Evolutionary conservation across 92 coral and sea anemone genomes (phyloP).

Genomic region (Actinostola sp.): DNA sequence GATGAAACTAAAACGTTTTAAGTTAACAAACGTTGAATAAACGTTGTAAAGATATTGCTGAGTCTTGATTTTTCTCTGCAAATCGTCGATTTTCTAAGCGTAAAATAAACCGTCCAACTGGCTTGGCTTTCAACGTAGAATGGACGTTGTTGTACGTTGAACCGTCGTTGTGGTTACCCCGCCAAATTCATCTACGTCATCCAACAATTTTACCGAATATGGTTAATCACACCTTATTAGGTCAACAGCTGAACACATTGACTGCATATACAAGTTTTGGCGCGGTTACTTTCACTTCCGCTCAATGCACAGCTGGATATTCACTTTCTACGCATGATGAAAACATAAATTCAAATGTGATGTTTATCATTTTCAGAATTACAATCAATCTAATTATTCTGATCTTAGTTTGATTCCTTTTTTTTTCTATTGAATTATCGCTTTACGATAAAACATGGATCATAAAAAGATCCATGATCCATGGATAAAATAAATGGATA

Average conservation of each 20-base stretch:
- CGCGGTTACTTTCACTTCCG: constrained; percentile 17
- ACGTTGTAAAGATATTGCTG: constrained; percentile 23
- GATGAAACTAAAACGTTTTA: constrained; percentile 3
- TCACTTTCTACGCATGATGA: neutral
- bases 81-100: no score
- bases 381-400: no score
- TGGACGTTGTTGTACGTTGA: constrained; percentile 40
- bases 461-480: no score
- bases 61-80: constrained; percentile 1
- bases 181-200: constrained; percentile 33
- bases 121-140: constrained; percentile 16
- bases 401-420: no score
- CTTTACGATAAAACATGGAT: no score
- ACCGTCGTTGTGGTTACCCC: constrained; percentile 46
- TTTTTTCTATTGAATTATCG: no score
- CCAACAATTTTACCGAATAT: neutral
- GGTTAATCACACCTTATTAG: constrained; percentile 9
- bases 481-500: no score
- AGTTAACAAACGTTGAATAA: constrained; percentile 10
- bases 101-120: neutral
- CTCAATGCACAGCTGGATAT: neutral
- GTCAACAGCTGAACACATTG: neutral
- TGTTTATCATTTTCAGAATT: neutral
- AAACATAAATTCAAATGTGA: neutral
- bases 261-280: neutral